A percentile compares a stretch with the other conserved stretches of the same genome.
phyloP scores from a whole-genome alignment of 2,113 vertebrate species.

The Calyptommatus sinebrachiatus region DNA sequence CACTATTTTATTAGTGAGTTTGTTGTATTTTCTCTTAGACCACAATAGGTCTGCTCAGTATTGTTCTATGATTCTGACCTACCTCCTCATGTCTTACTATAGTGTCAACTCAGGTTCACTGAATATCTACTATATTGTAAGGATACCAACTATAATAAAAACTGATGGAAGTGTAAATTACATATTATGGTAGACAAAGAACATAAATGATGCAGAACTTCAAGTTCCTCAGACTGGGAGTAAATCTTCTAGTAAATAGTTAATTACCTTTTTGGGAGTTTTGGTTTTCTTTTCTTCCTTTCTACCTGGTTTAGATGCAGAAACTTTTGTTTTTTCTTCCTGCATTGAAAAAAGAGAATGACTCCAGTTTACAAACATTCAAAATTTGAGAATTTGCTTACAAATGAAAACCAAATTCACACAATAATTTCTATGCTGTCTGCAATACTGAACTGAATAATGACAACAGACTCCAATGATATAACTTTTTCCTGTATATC shows the following conservation, averaged over 20 bases:
- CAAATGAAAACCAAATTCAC: neutral
- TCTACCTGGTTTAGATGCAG: constrained; percentile 45
- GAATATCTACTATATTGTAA: neutral
- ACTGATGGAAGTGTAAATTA: neutral
- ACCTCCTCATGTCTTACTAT: neutral
- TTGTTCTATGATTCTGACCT: neutral
- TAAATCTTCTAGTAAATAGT: neutral
- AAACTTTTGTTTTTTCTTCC: constrained; percentile 64
- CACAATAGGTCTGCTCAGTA: neutral
- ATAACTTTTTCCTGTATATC: neutral
- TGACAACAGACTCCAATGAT: neutral
- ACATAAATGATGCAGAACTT: neutral
- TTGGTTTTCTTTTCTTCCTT: constrained; percentile 62
- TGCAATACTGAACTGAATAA: neutral
- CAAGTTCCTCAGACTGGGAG: neutral
- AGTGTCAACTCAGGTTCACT: neutral
- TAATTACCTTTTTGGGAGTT: constrained; percentile 65
- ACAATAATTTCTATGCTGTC: neutral
- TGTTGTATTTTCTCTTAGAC: neutral
- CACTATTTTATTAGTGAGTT: too few species aligned
- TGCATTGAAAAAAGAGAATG: constrained; percentile 57
- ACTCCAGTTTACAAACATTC: constrained; percentile 44
- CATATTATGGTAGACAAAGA: neutral
- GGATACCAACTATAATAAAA: neutral
- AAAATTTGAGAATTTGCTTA: neutral